These are phyloP conservation scores for Acronicta leporina DNA, from an alignment of 2,888 invertebrate genomes.

Conservation along the genomic window DNA sequence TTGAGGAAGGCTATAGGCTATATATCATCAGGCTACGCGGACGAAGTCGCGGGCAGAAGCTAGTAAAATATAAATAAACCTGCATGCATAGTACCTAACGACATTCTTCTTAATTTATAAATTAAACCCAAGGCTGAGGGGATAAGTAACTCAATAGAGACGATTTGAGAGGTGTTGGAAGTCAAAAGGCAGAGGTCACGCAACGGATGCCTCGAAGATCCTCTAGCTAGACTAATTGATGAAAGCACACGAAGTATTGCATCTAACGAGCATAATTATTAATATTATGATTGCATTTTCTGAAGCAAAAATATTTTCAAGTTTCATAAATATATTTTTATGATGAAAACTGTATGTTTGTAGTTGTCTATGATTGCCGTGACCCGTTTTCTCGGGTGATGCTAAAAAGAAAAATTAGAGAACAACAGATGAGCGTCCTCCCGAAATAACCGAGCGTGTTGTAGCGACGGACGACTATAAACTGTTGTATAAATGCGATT, in stretches of 20 bases:
- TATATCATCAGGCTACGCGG: too few relatives aligned
- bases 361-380: conserved; percentile 58
- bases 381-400: conserved; percentile 71
- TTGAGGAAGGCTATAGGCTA: too few relatives aligned
- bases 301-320: conserved; percentile 2
- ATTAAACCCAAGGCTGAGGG: conserved; percentile 59
- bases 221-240: conserved; percentile 45
- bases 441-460: conserved; percentile 77
- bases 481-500: conserved; percentile 67
- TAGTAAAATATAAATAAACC: background rate
- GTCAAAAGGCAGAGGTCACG: conserved; percentile 72
- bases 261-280: conserved; percentile 24
- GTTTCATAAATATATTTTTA: conserved; percentile 22
- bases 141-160: conserved; percentile 68
- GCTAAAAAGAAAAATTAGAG: conserved; percentile 73
- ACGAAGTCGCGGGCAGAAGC: too few relatives aligned
- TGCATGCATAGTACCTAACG: conserved; percentile 6
- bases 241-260: conserved; percentile 41
- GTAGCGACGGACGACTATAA: conserved; percentile 75
- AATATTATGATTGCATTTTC: conserved; percentile 30
- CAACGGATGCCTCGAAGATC: conserved; percentile 44
- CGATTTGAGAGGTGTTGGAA: conserved; percentile 64
- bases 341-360: conserved; percentile 53
- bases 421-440: conserved; percentile 77
- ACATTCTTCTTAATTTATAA: conserved; percentile 54